Conservation (phyloP, 2,797 vertebrate genomes). For the Vipera ursinii region DNA sequence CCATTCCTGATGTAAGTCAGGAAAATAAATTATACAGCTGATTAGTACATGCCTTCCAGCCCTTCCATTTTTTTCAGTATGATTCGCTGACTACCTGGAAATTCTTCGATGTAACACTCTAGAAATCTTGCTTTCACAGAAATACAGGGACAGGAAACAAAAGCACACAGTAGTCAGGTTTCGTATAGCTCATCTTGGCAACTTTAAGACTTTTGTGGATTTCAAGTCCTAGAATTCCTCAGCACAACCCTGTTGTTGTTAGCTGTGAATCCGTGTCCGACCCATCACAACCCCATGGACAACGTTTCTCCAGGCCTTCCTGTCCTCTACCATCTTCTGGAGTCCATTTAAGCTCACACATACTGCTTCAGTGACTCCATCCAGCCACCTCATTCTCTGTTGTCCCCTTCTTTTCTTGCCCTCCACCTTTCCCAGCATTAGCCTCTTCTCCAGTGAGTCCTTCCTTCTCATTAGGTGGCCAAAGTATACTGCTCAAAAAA, state of each 20-base stretch:
- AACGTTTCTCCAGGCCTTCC: no score
- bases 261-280: no score
- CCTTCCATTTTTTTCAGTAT: background rate
- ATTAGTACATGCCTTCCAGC: background rate
- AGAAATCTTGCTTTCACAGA: constrained; percentile 12
- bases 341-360: no score
- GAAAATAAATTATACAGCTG: constrained; percentile 1
- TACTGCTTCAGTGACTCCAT: no score
- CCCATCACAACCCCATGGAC: no score
- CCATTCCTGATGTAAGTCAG: background rate
- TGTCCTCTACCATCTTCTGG: no score
- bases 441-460: no score
- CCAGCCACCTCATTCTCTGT: no score
- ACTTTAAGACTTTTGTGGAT: background rate
- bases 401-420: no score
- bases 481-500: no score
- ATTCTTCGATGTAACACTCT: background rate
- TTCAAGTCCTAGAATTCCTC: background rate
- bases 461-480: no score
- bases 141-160: background rate
- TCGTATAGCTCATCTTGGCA: background rate
- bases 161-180: background rate
- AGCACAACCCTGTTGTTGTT: background rate
- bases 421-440: no score
- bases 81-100: background rate